Evolutionary conservation across 92 coral and sea anemone genomes (phyloP), one percentile per base, ranked within the genome.

Genomic region (Bergia sp.): DNA sequence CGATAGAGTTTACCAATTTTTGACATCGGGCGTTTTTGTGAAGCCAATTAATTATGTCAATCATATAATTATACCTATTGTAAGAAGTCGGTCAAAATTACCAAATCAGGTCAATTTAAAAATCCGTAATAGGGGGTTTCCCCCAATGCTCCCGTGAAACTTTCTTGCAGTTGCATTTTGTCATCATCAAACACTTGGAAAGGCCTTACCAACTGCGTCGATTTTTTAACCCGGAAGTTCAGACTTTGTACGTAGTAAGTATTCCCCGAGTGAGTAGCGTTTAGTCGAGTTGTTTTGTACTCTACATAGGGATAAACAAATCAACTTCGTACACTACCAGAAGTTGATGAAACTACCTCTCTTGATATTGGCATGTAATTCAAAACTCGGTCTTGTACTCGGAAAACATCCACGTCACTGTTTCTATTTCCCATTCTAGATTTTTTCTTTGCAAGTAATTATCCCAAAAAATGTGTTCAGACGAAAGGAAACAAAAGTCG

Each of bases 221-320:
- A 44, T 73, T 73, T 73, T 73, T 15, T 73, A 73, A 37, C 77
- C 77, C 77, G 77, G 77, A 73, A 73, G 18, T 44, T 38, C 20
- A 6, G 2, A 15, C 16, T 36, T 12, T 73, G 42, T 38, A n/a
- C 42, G 18, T 42, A 38, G 77, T 73, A 73, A 73, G 77, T 73
- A 73, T 73, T 73, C 42, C 77, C 77, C 42, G 39, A 73, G 44
- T 10, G 29, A 39, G 41, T 38, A 6, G 44, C 12, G 42, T 73
- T 72, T 12, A 72, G 36, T 12, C 37, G 41, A 29, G 76, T 10
- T 73, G 77, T 38, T 53, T 29, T 53, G 1, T 53, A 53, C 58
- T 53, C 29, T 37, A 3, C 37, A 44, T 36, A 73, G 37, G 77
- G 42, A 20, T 5, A 73, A 38, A 38, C 45, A 73, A 23, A 12